Percentiles rank a stretch among this genome's conserved stretches.
phyloP scores from a whole-genome alignment of 2,888 invertebrate species.

The Cyaniris semiargus region DNA sequence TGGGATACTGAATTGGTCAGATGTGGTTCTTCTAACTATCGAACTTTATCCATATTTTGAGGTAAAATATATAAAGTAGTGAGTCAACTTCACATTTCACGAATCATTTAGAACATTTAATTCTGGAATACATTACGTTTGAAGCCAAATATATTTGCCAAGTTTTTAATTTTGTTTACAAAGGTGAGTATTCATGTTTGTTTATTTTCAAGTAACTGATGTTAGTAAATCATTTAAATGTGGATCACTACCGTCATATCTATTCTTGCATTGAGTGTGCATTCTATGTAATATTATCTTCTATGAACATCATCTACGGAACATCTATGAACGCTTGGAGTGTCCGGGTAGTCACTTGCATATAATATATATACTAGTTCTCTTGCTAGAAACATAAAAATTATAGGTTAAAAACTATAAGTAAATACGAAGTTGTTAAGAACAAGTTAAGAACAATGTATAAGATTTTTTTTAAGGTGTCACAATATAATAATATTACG shows the following conservation, averaged over 20 bases:
- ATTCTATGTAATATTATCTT: not conserved
- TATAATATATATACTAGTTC: too few relatives aligned
- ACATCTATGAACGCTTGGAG: not conserved
- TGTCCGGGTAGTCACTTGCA: too few relatives aligned
- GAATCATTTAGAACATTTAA: slow-evolving; percentile 31
- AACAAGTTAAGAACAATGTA: too few relatives aligned
- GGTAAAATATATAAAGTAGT: slow-evolving; percentile 11
- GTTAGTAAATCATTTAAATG: slow-evolving; percentile 7
- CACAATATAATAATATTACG: too few relatives aligned
- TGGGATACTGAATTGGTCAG: not conserved
- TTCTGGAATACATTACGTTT: slow-evolving; percentile 28
- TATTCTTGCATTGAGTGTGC: slow-evolving; percentile 6
- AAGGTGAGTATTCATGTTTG: not conserved
- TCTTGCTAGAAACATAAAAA: too few relatives aligned
- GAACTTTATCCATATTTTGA: not conserved
- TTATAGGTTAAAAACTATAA: too few relatives aligned
- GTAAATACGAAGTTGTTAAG: too few relatives aligned
- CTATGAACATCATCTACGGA: not conserved
- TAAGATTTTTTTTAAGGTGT: too few relatives aligned
- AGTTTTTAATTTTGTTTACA: slow-evolving; percentile 23
- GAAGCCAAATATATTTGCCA: slow-evolving; percentile 32
- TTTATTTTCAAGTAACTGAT: not conserved
- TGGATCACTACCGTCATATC: slow-evolving; percentile 2
- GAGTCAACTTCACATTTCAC: slow-evolving; percentile 26
- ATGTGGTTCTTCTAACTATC: not conserved